A percentile compares a stretch with the other conserved stretches of the same genome.
Conservation (phyloP, 2,888 invertebrate genomes). For the Germaria angustata region DNA sequence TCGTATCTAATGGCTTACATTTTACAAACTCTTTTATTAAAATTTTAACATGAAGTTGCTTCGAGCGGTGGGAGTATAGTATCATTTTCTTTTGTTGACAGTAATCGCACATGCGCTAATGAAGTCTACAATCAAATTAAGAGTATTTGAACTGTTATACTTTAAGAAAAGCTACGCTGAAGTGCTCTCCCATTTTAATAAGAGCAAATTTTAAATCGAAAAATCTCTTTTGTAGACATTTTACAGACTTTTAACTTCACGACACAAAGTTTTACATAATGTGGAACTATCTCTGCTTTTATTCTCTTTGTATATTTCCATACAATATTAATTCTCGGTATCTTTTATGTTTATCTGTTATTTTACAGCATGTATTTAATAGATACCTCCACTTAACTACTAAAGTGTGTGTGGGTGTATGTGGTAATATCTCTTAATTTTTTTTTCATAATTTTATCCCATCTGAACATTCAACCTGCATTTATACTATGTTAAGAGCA, state of each 20-base stretch:
- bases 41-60: neutral
- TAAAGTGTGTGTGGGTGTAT: neutral
- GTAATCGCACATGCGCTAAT: conserved; percentile 23
- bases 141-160: conserved; percentile 63
- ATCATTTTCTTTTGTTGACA: neutral
- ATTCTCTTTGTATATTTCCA: neutral
- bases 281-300: neutral
- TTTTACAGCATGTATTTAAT: neutral
- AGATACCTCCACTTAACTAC: neutral
- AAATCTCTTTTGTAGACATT: conserved; percentile 35
- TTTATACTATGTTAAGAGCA: conserved; percentile 1
- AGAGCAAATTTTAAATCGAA: neutral
- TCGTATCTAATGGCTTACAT: too few relatives aligned
- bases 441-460: conserved; percentile 8
- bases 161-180: neutral
- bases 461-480: neutral
- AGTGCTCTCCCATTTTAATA: conserved; percentile 25
- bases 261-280: neutral
- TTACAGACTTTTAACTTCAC: neutral
- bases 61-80: conserved; percentile 1
- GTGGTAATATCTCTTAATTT: neutral
- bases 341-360: neutral
- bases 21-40: too few relatives aligned
- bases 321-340: neutral
- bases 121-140: neutral